Base-by-base conservation (phyloP, 2,113 vertebrate genomes). In the Ancistrus triradiatus region DNA sequence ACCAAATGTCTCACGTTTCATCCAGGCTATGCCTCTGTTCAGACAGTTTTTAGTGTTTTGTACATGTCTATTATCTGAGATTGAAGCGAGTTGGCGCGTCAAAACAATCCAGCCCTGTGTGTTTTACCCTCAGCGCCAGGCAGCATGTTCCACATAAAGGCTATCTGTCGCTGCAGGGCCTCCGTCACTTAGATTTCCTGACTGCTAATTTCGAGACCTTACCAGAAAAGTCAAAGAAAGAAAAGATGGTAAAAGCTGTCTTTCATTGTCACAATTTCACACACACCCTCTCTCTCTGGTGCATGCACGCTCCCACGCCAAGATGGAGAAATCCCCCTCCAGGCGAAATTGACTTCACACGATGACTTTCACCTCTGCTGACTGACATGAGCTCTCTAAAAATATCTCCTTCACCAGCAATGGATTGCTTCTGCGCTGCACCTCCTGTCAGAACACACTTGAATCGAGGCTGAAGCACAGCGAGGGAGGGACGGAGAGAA, bases 331-430 rank as follows among this genome's bases (percentile, higher is more conserved):
- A 63, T 69, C 42, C 69, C 72, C 82, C 80, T 78, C 63, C 59
- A 74, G 85, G 81, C 80, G 68, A 77, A 81, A 76, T 62, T 73
- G 69, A 80, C 81, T 81, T 80, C 83, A 85, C 76, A 79, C 75
- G 65, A 82, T 69, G 61, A 74, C 73, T 77, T 75, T 70, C 73
- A 73, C 61, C 44, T 53, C 74, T 70, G 63, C 53, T 57, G 78
- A 77, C 74, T 78, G 81, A 81, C 81, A 82, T 57, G 50, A 67
- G 69, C 74, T 57, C 66, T 69, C 75, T 80, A 81, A 79, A 82
- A 83, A 84, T 77, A 84, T 64, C 74, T 79, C 69, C 78, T 75
- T 68, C 60, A 74, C 55, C 60, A 58, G 63, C 66, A 18, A 53
- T 48, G 59, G 57, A 76, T 70, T 52, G 43, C 55, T 77, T 68